Evolutionary conservation across 2,888 invertebrate species (phyloP), one percentile per base, ranked within the genome.

Genomic region (Drosophila eohydei): DNA sequence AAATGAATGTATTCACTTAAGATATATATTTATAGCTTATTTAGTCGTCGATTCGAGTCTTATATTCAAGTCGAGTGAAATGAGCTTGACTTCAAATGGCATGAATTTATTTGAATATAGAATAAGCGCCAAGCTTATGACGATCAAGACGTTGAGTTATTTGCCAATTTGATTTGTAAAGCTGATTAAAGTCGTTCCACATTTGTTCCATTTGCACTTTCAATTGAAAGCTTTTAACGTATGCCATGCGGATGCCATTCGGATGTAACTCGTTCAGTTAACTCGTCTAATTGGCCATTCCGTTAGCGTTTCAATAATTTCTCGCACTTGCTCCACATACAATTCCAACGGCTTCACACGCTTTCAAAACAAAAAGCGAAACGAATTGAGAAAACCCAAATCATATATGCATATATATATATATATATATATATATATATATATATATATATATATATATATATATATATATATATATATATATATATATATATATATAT

Each of bases 281-380:
- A 41, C 26, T 26, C 41, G 46, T 40, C 55, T 75, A 77, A 80
- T 82, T 85, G 65, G 21, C 34, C 36, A 83, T 83, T 66, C 82
- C 34, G 46, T 4, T 11, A 36, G 48, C 76, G 86, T 85, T 55
- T 28, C 52, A 52, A 57, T 57, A 62, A 76, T 75, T 75, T 71
- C 61, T 74, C 60, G 61, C 28, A 68, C 41, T 65, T 51, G 64
- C 64, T 64, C 64, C 61, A 61, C 11, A 59, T 51, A 7, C 41
- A n/a, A n/a, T 3, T n/a, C n/a, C 40, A 16, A 41, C 55, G 32
- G 26, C 44, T 74, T 78, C 63, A 67, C 78, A 78, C 74, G 78
- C 78, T 71, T 78, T 74, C 74, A 63, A 76, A 69, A 73, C 62
- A 64, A 76, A 76, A 69, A 69, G 73, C 76, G 76, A 77, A 77